Conservation (phyloP, 2,888 invertebrate species). For the Sipha maydis region DNA sequence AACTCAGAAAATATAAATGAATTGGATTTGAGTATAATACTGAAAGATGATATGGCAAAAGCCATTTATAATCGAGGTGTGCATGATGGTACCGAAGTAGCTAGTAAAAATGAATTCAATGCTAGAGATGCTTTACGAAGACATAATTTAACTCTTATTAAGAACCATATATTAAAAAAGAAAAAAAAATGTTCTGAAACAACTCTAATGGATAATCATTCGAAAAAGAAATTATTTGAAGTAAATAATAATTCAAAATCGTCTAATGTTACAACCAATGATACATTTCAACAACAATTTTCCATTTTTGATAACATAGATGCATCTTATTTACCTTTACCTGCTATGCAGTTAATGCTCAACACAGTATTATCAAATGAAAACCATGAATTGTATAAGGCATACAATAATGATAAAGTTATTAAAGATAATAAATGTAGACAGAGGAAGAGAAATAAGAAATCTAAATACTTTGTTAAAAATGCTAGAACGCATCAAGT, state of each 20-base stretch:
- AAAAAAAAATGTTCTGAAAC: background rate
- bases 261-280: background rate
- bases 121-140: background rate
- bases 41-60: background rate
- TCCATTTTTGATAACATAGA: background rate
- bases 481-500: background rate
- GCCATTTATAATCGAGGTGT: slow-evolving; percentile 2
- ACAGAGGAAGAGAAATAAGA: background rate
- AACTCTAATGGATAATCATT: background rate
- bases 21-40: background rate
- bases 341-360: slow-evolving; percentile 1
- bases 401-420: background rate
- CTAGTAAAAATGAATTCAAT: background rate
- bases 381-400: background rate
- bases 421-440: background rate
- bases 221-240: background rate
- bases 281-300: background rate
- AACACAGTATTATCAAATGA: background rate
- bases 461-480: background rate
- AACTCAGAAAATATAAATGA: background rate
- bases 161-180: background rate
- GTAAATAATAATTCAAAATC: background rate
- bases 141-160: background rate
- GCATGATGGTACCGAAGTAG: background rate
- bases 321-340: slow-evolving; percentile 12